These are phyloP conservation scores for Cheilosia grossa DNA, from an alignment of 2,888 invertebrate genomes.

Conservation along the genomic window DNA sequence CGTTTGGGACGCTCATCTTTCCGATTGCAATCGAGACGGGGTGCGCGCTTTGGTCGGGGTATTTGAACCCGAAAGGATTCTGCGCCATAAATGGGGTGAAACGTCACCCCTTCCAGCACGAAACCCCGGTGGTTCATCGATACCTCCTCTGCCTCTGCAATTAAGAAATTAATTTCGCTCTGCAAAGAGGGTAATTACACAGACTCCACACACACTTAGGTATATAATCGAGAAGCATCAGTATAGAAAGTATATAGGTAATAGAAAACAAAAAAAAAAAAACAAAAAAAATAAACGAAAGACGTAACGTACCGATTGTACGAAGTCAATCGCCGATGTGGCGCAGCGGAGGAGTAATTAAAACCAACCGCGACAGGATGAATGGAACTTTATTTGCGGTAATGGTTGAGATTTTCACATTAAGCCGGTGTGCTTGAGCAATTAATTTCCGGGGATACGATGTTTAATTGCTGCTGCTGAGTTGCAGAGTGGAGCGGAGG, in stretches of 20 bases:
- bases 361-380: slow-evolving; percentile 70
- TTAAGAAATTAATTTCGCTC: slow-evolving; percentile 69
- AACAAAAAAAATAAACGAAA: too few relatives aligned
- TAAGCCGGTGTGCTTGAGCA: slow-evolving; percentile 47
- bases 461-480: slow-evolving; percentile 32
- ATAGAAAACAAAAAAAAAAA: slow-evolving; percentile 2
- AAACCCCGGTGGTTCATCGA: slow-evolving; percentile 52
- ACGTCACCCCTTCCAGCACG: slow-evolving; percentile 26
- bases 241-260: slow-evolving; percentile 13
- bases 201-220: not conserved
- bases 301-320: slow-evolving; percentile 10
- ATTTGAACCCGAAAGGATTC: slow-evolving; percentile 68
- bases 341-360: slow-evolving; percentile 54
- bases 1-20: slow-evolving; percentile 12
- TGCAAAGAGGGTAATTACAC: slow-evolving; percentile 67
- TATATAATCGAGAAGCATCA: slow-evolving; percentile 1
- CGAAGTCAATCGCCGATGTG: slow-evolving; percentile 56
- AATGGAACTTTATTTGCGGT: slow-evolving; percentile 71
- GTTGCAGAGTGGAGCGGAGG: not conserved
- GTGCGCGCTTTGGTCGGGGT: slow-evolving; percentile 13
- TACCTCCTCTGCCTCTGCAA: slow-evolving; percentile 43
- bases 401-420: slow-evolving; percentile 70
- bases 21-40: slow-evolving; percentile 64
- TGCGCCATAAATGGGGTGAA: slow-evolving; percentile 58
- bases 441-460: slow-evolving; percentile 43